Conservation (phyloP, 2,113 vertebrate genomes). For the Oryzias celebensis region DNA sequence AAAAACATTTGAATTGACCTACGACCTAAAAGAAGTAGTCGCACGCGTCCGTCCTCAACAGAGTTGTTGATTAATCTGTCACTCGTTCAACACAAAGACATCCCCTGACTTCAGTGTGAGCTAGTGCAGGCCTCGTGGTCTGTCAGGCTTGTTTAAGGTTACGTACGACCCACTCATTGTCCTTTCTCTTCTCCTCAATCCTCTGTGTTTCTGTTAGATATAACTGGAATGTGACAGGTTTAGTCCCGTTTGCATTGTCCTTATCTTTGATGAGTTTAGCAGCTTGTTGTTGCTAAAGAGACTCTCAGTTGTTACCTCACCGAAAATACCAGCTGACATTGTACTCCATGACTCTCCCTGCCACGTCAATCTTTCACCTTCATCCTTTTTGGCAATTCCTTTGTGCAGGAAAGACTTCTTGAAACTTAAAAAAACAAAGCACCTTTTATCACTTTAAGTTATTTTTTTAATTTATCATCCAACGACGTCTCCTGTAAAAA, state of each 20-base stretch:
- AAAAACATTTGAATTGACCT: too few species aligned
- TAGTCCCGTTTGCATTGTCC: slow-evolving; percentile 6
- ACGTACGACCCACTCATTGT: slow-evolving; percentile 42
- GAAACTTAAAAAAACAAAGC: too few species aligned
- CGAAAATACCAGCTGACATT: not conserved
- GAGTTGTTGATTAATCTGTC: slow-evolving; percentile 72
- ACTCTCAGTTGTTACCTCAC: slow-evolving; percentile 7
- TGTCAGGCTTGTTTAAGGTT: slow-evolving; percentile 44
- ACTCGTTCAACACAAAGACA: slow-evolving; percentile 51
- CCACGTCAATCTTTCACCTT: too few species aligned
- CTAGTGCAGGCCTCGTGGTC: slow-evolving; percentile 15
- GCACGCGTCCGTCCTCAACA: slow-evolving; percentile 71
- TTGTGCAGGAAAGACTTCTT: too few species aligned
- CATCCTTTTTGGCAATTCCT: too few species aligned
- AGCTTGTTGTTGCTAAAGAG: not conserved
- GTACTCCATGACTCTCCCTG: not conserved
- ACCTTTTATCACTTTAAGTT: too few species aligned
- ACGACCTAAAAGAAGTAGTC: slow-evolving; percentile 42
- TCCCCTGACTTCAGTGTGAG: slow-evolving; percentile 19
- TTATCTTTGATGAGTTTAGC: slow-evolving; percentile 13
- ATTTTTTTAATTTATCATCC: too few species aligned
- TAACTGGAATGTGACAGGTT: slow-evolving; percentile 42
- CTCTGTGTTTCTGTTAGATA: slow-evolving; percentile 26
- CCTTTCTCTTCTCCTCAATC: slow-evolving; percentile 22
- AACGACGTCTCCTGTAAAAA: too few species aligned